phyloP scores from a whole-genome alignment of 1,140 invertebrate species.

The Rhagoletis zephyria region DNA sequence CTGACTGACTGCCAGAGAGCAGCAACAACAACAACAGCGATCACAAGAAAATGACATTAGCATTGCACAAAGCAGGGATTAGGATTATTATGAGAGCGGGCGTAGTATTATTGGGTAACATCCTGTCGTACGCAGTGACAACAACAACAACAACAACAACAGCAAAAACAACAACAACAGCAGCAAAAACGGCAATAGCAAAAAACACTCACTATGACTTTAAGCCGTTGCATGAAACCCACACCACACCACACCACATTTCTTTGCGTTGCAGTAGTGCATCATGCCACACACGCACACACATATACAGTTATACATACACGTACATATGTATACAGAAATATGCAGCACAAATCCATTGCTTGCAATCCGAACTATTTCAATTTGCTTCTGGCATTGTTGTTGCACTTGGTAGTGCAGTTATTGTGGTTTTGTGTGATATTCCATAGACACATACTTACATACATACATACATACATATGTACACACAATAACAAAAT shows the following conservation, averaged over 20 bases:
- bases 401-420: not conserved
- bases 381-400: slow-evolving; percentile 16
- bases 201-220: slow-evolving; percentile 29
- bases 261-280: not conserved
- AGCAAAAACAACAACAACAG: not conserved
- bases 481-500: not conserved
- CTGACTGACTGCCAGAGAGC: slow-evolving; percentile 22
- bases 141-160: slow-evolving; percentile 39
- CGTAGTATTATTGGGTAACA: slow-evolving; percentile 46
- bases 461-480: not conserved
- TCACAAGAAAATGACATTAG: slow-evolving; percentile 48
- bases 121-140: slow-evolving; percentile 25
- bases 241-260: not conserved
- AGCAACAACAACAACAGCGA: slow-evolving; percentile 33
- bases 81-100: slow-evolving; percentile 44
- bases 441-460: not conserved
- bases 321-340: no score
- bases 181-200: slow-evolving; percentile 19
- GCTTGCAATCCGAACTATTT: not conserved
- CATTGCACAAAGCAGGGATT: slow-evolving; percentile 54
- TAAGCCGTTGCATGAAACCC: slow-evolving; percentile 35
- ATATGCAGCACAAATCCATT: not conserved
- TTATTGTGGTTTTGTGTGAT: not conserved
- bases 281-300: not conserved
- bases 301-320: not conserved